Conservation (phyloP, 2,888 invertebrate species). For the Ectemnius continuus region DNA sequence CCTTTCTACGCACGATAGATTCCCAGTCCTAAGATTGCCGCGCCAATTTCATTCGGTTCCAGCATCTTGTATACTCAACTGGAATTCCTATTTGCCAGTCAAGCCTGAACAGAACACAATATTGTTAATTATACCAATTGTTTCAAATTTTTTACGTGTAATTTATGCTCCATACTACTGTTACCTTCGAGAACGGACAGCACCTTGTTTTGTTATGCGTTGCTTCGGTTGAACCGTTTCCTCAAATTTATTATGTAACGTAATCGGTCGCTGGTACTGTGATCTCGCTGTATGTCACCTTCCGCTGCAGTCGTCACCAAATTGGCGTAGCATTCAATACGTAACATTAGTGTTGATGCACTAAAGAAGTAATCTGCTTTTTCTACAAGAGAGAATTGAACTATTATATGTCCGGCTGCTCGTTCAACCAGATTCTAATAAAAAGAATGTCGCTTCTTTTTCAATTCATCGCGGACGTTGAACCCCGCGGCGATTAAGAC, state of each 20-base stretch:
- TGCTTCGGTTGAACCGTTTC: not conserved
- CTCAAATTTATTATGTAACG: slow-evolving; percentile 9
- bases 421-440: not conserved
- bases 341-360: not conserved
- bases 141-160: no score
- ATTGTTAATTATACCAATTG: no score
- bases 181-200: no score
- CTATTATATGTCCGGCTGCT: not conserved
- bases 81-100: no score
- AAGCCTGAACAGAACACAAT: no score
- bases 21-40: no score
- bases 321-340: not conserved
- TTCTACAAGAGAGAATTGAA: not conserved
- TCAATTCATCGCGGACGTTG: not conserved
- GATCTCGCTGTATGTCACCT: slow-evolving; percentile 1
- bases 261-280: not conserved
- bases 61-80: no score
- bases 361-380: not conserved
- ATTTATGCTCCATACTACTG: no score
- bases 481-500: not conserved
- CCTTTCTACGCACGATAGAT: no score
- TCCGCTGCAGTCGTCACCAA: not conserved
- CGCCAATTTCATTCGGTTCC: no score
- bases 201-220: not conserved
- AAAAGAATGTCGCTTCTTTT: not conserved